Conservation (phyloP, 2,797 vertebrate genomes). For the Scolopax rusticola region DNA sequence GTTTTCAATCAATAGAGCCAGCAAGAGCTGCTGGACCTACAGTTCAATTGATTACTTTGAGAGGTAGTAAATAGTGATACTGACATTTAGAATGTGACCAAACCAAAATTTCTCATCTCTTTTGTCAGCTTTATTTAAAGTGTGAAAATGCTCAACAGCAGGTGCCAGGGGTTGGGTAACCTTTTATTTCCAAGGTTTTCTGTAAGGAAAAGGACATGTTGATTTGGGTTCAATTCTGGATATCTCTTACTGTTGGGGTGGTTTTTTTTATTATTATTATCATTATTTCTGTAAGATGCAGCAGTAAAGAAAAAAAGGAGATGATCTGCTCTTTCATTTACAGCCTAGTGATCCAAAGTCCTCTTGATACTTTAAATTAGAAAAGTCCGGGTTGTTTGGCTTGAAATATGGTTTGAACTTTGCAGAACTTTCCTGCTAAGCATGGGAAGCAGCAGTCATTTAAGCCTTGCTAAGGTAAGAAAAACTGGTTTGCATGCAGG, state of each 20-base stretch:
- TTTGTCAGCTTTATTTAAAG: conserved; percentile 16
- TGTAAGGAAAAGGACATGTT: neutral
- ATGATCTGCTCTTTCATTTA: neutral
- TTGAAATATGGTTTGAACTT: neutral
- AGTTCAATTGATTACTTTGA: neutral
- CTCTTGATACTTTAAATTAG: neutral
- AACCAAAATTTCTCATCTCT: neutral
- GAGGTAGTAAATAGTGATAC: neutral
- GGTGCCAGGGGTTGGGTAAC: neutral
- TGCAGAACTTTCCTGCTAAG: neutral
- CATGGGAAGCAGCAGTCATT: neutral
- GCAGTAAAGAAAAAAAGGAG: neutral
- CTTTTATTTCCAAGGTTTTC: neutral
- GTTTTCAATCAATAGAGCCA: neutral
- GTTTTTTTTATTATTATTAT: neutral
- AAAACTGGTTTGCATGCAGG: neutral
- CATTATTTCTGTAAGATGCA: neutral
- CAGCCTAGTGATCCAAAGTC: neutral
- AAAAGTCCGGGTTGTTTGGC: neutral
- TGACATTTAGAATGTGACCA: neutral
- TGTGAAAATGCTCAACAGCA: neutral
- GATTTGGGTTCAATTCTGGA: neutral
- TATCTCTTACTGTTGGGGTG: neutral
- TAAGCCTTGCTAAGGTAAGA: neutral
- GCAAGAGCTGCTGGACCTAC: neutral